These are phyloP conservation scores for human (Homo sapiens) DNA, from an alignment of 2,113 vertebrate genomes.

Conservation along the genomic window DNA sequence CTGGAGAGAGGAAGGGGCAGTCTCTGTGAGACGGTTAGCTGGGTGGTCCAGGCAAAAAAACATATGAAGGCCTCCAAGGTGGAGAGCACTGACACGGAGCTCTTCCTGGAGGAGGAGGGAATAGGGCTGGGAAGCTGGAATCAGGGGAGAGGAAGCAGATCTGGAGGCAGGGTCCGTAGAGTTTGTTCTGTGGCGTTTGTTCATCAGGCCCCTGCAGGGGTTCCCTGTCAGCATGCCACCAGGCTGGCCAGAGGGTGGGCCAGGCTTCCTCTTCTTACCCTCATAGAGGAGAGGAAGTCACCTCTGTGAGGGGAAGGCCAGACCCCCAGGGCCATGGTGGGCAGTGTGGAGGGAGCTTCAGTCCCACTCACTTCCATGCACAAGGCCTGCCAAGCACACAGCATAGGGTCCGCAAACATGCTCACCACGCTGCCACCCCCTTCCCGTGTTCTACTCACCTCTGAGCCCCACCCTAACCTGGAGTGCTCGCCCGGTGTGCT, in stretches of 20 bases:
- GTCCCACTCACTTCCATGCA: neutral
- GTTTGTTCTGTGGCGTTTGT: neutral
- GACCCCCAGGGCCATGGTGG: neutral
- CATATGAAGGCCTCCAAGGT: accelerated
- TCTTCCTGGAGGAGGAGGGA: neutral
- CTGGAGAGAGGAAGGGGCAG: neutral
- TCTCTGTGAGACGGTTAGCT: neutral
- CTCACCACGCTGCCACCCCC: neutral
- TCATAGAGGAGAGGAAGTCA: no score
- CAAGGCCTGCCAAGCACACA: no score
- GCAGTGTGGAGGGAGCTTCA: neutral
- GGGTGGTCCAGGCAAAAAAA: neutral
- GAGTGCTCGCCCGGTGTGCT: neutral
- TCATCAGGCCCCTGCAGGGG: neutral
- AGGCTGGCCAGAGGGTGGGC: neutral
- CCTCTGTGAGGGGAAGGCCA: neutral
- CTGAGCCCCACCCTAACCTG: neutral
- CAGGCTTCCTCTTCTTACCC: neutral
- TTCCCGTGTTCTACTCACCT: neutral
- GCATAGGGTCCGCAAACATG: neutral
- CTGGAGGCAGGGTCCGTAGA: neutral
- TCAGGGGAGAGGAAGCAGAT: neutral
- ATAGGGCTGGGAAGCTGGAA: neutral
- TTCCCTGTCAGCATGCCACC: accelerated
- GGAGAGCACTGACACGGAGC: neutral